Evolutionary conservation across 1,140 invertebrate genomes (phyloP).

Genomic region (Drosophila bocki): DNA sequence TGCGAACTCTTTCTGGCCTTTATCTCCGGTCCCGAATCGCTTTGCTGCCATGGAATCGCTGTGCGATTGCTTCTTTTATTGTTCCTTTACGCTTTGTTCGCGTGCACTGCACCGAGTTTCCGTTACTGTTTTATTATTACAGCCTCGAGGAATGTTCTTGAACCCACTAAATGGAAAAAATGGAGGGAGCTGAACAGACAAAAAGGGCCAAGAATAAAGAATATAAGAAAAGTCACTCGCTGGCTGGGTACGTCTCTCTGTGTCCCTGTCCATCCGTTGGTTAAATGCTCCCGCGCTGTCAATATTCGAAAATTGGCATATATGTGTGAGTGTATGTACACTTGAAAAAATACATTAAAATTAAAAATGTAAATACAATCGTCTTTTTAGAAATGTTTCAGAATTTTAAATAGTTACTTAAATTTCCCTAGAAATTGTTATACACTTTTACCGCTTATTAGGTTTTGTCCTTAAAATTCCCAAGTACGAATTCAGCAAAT

Average conservation of each 20-base stretch:
- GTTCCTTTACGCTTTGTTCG: slow-evolving; percentile 52
- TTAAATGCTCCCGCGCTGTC: slow-evolving; percentile 74
- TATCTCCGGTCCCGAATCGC: slow-evolving; percentile 28
- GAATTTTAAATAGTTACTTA: not conserved
- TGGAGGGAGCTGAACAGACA: slow-evolving; percentile 2
- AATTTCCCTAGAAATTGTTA: not conserved
- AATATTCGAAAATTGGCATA: slow-evolving; percentile 68
- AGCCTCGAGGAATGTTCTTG: slow-evolving; percentile 58
- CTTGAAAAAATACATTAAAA: slow-evolving; percentile 3
- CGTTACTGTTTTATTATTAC: slow-evolving; percentile 76
- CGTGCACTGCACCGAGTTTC: slow-evolving; percentile 67
- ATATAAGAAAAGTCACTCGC: slow-evolving; percentile 64
- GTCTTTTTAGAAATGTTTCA: not conserved
- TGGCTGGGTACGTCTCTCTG: slow-evolving; percentile 16
- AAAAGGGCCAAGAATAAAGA: slow-evolving; percentile 19
- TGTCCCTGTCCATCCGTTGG: slow-evolving; percentile 45
- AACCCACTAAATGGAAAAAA: slow-evolving; percentile 24
- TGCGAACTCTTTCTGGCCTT: slow-evolving; percentile 64
- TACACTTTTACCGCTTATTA: not conserved
- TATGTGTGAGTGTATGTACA: slow-evolving; percentile 11
- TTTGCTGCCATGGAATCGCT: slow-evolving; percentile 67
- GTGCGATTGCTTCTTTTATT: slow-evolving; percentile 60
- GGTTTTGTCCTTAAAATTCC: too few species aligned
- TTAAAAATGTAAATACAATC: not conserved
- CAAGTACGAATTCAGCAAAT: too few species aligned